Evolutionary conservation across 2,888 invertebrate species (phyloP), one percentile per base, ranked within the genome.

Genomic region (Thalpophila matura): DNA sequence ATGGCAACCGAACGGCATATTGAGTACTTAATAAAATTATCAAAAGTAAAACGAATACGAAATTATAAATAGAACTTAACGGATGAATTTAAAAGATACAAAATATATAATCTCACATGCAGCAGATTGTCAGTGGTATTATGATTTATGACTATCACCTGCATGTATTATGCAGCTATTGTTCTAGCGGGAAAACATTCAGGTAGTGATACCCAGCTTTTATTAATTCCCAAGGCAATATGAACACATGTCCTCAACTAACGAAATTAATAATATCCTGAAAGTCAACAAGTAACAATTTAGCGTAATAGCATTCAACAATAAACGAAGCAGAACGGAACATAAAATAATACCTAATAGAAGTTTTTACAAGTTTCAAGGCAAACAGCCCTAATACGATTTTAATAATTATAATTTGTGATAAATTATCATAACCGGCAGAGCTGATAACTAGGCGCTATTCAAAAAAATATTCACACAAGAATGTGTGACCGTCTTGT

Each of bases 361-460:
- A 26, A 26, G 31, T 61, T 51, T 67, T 47, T 20, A 53, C 47
- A 16, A 18, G 14, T 49, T 53, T 53, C 70, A 71, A 71, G 70
- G 70, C 20, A 37, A 68, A 74, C 70, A 33, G 22, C 45, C 35
- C 9, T 51, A 22, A 57, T 38, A 67, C n/a, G 54, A 54, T 50
- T 50, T 40, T 24, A 35, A 24, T n/a, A 53, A 56, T 61, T 26
- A 29, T 31, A 53, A 61, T 61, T 35, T 10, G 14, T 66, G 22
- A n/a, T 37, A 38, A 16, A 56, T 71, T 69, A 74, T 38, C 75
- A 74, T 69, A 73, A 66, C 69, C 38, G 51, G 68, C 38, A 42
- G 26, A 35, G 31, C 4, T 7, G 24, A 10, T 12, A 18, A 43
- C 4, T 24, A 20, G 24, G n/a, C 14, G 43, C 22, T 59, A 50